Base-by-base conservation (phyloP, 2,113 vertebrate genomes). In the Platysteira castanea region DNA sequence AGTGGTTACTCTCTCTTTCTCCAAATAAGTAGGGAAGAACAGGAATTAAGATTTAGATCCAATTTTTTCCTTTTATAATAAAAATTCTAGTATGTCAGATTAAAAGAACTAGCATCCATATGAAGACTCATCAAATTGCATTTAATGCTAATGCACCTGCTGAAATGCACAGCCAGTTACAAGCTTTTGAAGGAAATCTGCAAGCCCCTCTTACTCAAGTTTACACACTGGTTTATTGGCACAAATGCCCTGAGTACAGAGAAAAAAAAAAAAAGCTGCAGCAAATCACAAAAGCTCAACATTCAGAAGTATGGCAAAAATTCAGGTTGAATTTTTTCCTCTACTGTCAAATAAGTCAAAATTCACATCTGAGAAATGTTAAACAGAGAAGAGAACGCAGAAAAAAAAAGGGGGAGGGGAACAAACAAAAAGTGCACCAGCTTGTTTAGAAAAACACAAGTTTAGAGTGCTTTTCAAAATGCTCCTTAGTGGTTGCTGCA, bases 401-500 rank as follows among this genome's bases (percentile, higher is more conserved):
- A 35, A 64, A 4, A 18, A 15, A 35, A 39, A 16, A 3, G 0
- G 2, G 2, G 3, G 9, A 5, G 10, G 35, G 6, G 7, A 61
- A 49, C 37, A 63, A 70, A 54, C 6, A 56, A 49, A 44, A 63
- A 41, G 3, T 12, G 2, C 15, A 75, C 3, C 35, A 50, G 39
- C 13, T 71, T 75, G 14, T 30, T 84, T 31, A 85, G 47, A 13
- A 53, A 82, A 87, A 28, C 17, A 49, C 1, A 39, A 20, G 15
- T 53, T 68, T 52, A 31, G 13, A 50, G 20, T 19, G 30, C 27
- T 65, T 69, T 75, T 41, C 47, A 37, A 53, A 78, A 79, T 24
- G 7, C 13, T 87, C 74, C 37, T 84, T 57, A 37, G 44, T 13
- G 15, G 18, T 28, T 82, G 35, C 39, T 84, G 24, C 17, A 44